These are phyloP conservation scores for Nettapus auritus DNA, from an alignment of 2,113 vertebrate genomes.

Conservation along the genomic window DNA sequence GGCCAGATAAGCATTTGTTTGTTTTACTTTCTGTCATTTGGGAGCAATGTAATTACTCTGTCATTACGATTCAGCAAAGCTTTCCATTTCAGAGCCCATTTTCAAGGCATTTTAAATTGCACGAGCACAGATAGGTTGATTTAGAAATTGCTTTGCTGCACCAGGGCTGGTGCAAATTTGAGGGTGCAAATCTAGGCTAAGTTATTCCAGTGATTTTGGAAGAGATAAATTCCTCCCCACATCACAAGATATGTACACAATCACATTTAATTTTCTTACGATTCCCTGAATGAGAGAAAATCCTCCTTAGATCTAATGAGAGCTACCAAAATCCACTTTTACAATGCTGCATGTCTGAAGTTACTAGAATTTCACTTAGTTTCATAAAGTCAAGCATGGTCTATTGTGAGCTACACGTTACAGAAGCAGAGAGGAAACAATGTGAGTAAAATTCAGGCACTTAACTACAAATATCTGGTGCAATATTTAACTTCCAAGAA, in stretches of 20 bases:
- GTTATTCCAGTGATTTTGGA: background rate
- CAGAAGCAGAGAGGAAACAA: background rate
- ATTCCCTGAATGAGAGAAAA: background rate
- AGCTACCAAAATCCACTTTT: background rate
- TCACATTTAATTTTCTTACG: background rate
- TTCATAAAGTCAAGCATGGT: background rate
- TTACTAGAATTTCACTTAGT: background rate
- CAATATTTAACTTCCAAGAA: background rate
- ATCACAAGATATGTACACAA: background rate
- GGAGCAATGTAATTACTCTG: background rate
- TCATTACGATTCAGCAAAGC: slow-evolving; percentile 18
- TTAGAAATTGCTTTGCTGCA: background rate
- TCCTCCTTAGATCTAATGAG: background rate
- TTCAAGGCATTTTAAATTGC: slow-evolving; percentile 6
- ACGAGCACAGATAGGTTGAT: background rate
- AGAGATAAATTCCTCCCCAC: background rate
- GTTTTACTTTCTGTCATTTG: background rate
- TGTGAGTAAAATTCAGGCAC: background rate
- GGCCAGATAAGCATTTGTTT: background rate
- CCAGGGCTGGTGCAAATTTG: background rate
- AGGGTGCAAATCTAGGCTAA: background rate
- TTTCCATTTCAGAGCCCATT: background rate
- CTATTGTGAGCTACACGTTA: background rate
- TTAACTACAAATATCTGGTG: background rate
- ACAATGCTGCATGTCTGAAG: background rate